Percentiles rank a stretch among this genome's conserved stretches.
phyloP scores from a whole-genome alignment of 2,113 vertebrate genomes.

The Neotoma lepida region DNA sequence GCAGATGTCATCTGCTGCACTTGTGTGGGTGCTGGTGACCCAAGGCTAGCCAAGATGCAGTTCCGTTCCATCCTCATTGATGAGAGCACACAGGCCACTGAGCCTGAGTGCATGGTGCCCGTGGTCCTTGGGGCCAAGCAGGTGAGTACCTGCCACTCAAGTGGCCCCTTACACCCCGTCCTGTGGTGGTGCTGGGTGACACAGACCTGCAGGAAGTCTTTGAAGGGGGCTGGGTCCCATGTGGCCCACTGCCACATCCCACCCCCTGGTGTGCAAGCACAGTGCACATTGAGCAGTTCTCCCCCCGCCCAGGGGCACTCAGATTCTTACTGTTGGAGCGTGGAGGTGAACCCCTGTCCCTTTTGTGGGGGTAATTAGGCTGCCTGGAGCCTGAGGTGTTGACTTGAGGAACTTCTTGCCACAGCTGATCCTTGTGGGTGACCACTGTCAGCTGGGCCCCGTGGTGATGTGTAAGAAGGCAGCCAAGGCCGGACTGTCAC shows the following conservation, averaged over 20 bases:
- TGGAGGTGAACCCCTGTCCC: background rate
- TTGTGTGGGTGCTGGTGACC: constrained; percentile 96
- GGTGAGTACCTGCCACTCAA: constrained; percentile 83
- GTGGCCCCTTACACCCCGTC: background rate
- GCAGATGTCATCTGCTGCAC: constrained; percentile 99
- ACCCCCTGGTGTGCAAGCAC: background rate
- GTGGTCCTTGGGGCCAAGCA: constrained; percentile 98
- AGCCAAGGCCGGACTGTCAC: constrained; percentile 96
- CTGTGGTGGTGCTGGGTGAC: background rate
- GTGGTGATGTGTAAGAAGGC: constrained; percentile 99
- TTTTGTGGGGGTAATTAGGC: too few species aligned
- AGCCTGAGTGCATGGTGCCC: constrained; percentile 98
- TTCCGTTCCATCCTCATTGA: constrained; percentile 99
- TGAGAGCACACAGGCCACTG: constrained; percentile 98
- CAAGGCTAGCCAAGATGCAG: constrained; percentile 98
- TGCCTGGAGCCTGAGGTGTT: background rate
- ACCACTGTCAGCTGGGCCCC: constrained; percentile 98
- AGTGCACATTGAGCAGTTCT: background rate
- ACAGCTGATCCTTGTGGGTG: constrained; percentile 97
- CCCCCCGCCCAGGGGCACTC: background rate
- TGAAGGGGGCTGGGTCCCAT: background rate
- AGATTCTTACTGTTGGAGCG: background rate
- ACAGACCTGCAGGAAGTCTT: background rate
- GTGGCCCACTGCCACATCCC: too few species aligned
- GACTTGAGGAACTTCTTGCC: background rate